These are phyloP conservation scores for Chelonus insularis DNA, from an alignment of 1,140 invertebrate genomes.

Conservation along the genomic window DNA sequence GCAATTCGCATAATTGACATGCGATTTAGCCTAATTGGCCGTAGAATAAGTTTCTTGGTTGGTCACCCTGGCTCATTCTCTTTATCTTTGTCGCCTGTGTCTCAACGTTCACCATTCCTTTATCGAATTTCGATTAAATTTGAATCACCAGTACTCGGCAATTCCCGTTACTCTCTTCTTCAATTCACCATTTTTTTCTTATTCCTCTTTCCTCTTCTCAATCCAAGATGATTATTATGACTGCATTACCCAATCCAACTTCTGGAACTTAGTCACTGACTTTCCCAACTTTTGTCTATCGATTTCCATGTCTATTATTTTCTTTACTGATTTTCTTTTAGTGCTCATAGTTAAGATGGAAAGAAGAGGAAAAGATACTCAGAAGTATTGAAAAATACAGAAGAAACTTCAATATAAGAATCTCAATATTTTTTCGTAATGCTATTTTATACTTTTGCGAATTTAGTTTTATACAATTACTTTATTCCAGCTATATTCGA, in stretches of 20 bases:
- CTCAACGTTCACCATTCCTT: constrained; percentile 1
- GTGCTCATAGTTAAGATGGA: not conserved
- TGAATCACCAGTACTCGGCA: constrained; percentile 23
- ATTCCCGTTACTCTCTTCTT: constrained; percentile 11
- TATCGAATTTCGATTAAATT: constrained; percentile 32
- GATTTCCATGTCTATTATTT: constrained; percentile 25
- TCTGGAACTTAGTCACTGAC: constrained; percentile 6
- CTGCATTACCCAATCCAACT: constrained; percentile 28
- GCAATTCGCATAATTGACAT: constrained; percentile 24
- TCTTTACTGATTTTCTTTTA: not conserved
- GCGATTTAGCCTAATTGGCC: constrained; percentile 21
- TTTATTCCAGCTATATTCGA: no score
- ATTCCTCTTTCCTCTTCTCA: not conserved
- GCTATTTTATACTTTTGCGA: no score
- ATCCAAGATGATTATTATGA: constrained; percentile 29
- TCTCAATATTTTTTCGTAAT: no score
- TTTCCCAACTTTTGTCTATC: constrained; percentile 30
- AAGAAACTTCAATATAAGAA: no score
- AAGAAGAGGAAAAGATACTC: no score
- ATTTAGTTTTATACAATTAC: no score
- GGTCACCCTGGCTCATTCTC: constrained; percentile 17
- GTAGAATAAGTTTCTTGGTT: constrained; percentile 21
- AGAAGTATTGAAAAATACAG: no score
- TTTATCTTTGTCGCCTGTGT: constrained; percentile 15
- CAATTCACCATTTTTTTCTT: not conserved